phyloP scores from a whole-genome alignment of 2,113 vertebrate genomes.

The Scartelaos histophorus region DNA sequence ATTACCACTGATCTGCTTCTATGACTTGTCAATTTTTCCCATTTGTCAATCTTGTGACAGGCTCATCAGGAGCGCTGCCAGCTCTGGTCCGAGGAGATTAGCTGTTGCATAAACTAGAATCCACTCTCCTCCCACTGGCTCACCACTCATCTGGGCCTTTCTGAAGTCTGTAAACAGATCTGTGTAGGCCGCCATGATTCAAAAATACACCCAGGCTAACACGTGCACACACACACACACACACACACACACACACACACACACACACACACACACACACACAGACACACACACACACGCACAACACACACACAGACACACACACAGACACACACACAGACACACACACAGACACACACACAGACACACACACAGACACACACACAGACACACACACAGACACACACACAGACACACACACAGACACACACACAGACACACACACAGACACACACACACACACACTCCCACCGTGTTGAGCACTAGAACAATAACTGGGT shows the following conservation, averaged over 20 bases:
- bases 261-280: background rate
- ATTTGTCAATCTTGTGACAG: constrained; percentile 26
- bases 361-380: background rate
- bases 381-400: background rate
- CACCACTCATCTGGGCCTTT: background rate
- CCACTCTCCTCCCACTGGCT: constrained; percentile 14
- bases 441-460: background rate
- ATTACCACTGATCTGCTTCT: constrained; percentile 10
- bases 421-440: background rate
- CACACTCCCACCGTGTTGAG: background rate
- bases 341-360: background rate
- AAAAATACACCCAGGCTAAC: background rate
- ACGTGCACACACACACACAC: background rate
- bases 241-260: background rate
- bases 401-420: background rate
- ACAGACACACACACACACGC: background rate
- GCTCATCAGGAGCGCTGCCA: constrained; percentile 31
- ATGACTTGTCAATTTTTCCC: constrained; percentile 6
- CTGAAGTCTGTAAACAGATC: constrained; percentile 12
- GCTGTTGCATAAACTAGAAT: constrained; percentile 20
- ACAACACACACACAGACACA: too few species aligned
- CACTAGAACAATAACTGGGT: background rate
- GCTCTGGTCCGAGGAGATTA: constrained; percentile 21
- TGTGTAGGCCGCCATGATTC: constrained; percentile 6
- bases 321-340: background rate